Conservation (phyloP, 2,888 invertebrate species). For the Eupithecia dodoneata region DNA sequence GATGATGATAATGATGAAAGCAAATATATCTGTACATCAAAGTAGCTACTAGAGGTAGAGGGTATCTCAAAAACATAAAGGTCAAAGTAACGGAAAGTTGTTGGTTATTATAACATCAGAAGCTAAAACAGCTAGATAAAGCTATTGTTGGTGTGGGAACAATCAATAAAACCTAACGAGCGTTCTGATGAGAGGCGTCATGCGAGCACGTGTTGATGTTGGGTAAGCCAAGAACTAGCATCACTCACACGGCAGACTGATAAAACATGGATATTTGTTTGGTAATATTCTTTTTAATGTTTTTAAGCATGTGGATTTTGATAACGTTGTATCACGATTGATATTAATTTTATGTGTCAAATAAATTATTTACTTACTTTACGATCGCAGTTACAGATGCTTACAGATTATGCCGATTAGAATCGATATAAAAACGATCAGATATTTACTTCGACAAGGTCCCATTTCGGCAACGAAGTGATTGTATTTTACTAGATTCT, state of each 20-base stretch:
- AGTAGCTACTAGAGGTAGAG: slow-evolving; percentile 15
- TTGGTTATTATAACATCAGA: background rate
- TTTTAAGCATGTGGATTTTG: too few relatives aligned
- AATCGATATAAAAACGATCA: too few relatives aligned
- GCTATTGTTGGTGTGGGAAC: slow-evolving; percentile 45
- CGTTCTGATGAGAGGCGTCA: slow-evolving; percentile 64
- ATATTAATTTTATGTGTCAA: too few relatives aligned
- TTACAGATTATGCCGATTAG: too few relatives aligned
- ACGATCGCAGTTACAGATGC: too few relatives aligned
- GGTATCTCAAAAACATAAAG: slow-evolving; percentile 2
- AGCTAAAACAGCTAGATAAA: slow-evolving; percentile 13
- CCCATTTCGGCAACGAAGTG: too few relatives aligned
- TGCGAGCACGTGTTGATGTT: slow-evolving; percentile 73
- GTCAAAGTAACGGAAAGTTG: background rate
- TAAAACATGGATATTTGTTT: background rate
- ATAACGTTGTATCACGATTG: too few relatives aligned
- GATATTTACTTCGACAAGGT: too few relatives aligned
- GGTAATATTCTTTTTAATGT: background rate
- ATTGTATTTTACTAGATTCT: too few relatives aligned
- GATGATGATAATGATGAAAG: slow-evolving; percentile 2
- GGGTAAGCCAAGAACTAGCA: background rate
- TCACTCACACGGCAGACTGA: background rate
- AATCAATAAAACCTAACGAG: slow-evolving; percentile 62
- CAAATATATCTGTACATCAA: background rate
- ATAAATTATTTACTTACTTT: too few relatives aligned